Conservation (phyloP, 30 jellyfish, hydroid and myxozoan species). For the Turritopsis dohrnii region DNA sequence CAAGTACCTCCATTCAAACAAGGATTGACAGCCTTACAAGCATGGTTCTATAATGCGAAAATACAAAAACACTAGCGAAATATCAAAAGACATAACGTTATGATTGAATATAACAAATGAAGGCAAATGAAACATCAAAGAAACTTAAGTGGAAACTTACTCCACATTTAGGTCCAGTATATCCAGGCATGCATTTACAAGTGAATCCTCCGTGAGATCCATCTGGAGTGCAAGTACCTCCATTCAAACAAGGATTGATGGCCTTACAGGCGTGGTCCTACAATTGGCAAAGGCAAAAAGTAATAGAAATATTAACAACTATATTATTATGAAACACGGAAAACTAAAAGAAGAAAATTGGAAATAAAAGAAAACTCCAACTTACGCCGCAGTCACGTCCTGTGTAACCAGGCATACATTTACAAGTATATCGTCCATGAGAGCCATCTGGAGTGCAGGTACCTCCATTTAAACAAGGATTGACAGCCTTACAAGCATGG, state of each 20-base stretch:
- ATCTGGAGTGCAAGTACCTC: background rate
- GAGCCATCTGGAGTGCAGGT: background rate
- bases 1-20: conserved; percentile 66
- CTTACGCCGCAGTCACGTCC: conserved; percentile 57
- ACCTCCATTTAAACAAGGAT: background rate
- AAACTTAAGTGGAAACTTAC: background rate
- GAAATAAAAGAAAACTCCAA: too few relatives aligned
- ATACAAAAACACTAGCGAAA: too few relatives aligned
- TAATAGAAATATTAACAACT: background rate
- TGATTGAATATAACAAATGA: too few relatives aligned
- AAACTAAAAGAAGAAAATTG: background rate
- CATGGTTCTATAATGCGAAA: background rate
- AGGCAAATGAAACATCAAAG: background rate
- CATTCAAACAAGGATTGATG: background rate
- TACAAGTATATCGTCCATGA: background rate
- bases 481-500: background rate
- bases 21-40: conserved; percentile 51
- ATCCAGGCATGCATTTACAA: background rate
- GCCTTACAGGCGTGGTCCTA: background rate
- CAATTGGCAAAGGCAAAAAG: background rate
- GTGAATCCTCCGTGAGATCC: background rate
- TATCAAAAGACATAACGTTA: too few relatives aligned
- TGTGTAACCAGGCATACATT: conserved; percentile 4
- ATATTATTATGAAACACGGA: background rate
- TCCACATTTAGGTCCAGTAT: background rate